Evolutionary conservation across 2,113 vertebrate species (phyloP).

Genomic region (Oryzias javanicus): DNA sequence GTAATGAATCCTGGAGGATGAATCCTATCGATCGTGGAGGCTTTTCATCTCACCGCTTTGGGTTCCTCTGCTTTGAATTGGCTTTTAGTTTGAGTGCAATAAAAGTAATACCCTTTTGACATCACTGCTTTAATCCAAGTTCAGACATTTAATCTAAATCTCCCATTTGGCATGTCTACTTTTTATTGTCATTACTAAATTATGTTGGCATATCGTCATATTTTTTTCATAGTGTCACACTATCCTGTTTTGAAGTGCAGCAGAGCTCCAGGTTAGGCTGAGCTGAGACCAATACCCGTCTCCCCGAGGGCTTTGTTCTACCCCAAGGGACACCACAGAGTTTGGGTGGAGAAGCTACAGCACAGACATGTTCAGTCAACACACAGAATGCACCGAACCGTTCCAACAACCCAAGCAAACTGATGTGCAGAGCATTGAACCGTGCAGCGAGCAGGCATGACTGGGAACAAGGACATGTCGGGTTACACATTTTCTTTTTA

Average conservation of each 20-base stretch:
- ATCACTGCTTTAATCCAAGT: background rate
- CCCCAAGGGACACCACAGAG: conserved; percentile 21
- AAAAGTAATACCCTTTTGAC: background rate
- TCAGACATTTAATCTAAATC: background rate
- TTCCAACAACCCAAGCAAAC: conserved; percentile 43
- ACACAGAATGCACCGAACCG: conserved; percentile 23
- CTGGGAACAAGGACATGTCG: conserved; percentile 27
- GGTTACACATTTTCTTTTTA: conserved; percentile 2
- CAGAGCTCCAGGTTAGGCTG: conserved; percentile 10
- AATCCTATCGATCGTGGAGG: too few species aligned
- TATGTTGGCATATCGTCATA: too few species aligned
- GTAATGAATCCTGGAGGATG: too few species aligned
- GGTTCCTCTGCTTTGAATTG: background rate
- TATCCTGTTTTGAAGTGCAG: background rate
- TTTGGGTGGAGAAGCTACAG: conserved; percentile 14
- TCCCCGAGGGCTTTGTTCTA: conserved; percentile 15
- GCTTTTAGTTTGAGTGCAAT: background rate
- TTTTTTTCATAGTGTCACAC: background rate
- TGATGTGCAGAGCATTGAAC: conserved; percentile 35
- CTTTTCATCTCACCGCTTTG: too few species aligned
- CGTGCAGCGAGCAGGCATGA: conserved; percentile 5
- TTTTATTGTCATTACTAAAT: too few species aligned
- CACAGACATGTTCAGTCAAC: conserved; percentile 34
- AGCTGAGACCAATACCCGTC: conserved; percentile 5
- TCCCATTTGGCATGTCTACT: background rate